Conservation (phyloP, 1,140 invertebrate genomes). For the Leptinotarsa lineolata region DNA sequence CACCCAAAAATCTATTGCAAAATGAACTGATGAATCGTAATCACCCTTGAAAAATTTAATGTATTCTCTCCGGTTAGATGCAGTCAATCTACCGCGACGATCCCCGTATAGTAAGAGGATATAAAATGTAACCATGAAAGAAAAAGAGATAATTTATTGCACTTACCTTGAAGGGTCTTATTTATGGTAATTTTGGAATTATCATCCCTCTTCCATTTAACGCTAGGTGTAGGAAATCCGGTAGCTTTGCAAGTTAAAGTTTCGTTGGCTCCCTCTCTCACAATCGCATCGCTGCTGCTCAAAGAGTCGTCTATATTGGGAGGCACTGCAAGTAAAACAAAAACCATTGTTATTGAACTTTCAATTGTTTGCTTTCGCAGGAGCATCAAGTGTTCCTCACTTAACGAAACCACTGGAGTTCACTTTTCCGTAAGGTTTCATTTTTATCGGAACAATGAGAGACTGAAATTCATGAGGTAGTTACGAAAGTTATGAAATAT, state of each 20-base stretch:
- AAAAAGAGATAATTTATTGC: constrained; percentile 23
- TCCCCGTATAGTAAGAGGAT: constrained; percentile 10
- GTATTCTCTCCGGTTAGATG: too few relatives aligned
- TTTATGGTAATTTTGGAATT: constrained; percentile 81
- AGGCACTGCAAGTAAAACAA: constrained; percentile 71
- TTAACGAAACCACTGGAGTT: constrained; percentile 11
- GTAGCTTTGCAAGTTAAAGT: constrained; percentile 85
- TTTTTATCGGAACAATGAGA: background rate
- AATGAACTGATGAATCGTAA: too few relatives aligned
- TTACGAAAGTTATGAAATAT: too few relatives aligned
- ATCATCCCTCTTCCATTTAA: constrained; percentile 91
- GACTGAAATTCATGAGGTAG: too few relatives aligned
- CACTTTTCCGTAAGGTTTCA: background rate
- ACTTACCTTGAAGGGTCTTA: constrained; percentile 76
- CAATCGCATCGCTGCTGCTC: constrained; percentile 88
- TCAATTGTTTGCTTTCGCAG: constrained; percentile 23
- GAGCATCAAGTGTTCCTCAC: constrained; percentile 12
- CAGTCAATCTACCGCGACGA: background rate
- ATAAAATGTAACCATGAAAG: constrained; percentile 21
- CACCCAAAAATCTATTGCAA: too few relatives aligned
- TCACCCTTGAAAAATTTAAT: too few relatives aligned
- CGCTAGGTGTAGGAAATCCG: constrained; percentile 83
- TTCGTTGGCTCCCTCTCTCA: constrained; percentile 87
- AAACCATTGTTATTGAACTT: constrained; percentile 26
- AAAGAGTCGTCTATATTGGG: constrained; percentile 89